Conservation (phyloP, 2,888 invertebrate species). For the Glaucopsyche alexis region DNA sequence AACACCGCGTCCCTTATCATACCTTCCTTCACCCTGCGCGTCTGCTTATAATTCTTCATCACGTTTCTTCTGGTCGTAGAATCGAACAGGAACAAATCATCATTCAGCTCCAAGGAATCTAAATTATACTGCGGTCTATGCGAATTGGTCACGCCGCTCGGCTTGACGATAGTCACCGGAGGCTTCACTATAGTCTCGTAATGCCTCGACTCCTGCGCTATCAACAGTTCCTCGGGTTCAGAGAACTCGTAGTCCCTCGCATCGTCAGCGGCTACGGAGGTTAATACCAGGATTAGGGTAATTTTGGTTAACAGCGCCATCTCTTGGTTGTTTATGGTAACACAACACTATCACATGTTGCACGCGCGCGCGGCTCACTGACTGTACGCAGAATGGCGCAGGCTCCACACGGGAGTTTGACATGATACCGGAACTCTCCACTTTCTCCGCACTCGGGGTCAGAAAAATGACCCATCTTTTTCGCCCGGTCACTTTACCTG, state of each 20-base stretch:
- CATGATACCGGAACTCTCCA: constrained; percentile 71
- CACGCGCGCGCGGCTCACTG: constrained; percentile 60
- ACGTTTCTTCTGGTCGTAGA: constrained; percentile 50
- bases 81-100: constrained; percentile 53
- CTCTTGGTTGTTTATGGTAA: constrained; percentile 30
- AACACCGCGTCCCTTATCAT: constrained; percentile 76
- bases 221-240: constrained; percentile 67
- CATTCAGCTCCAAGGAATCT: constrained; percentile 62
- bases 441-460: constrained; percentile 63
- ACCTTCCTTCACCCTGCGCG: constrained; percentile 62
- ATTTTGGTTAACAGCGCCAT: constrained; percentile 41
- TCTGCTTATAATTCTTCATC: constrained; percentile 57
- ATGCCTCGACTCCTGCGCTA: constrained; percentile 69
- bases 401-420: constrained; percentile 64
- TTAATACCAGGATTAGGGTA: constrained; percentile 46
- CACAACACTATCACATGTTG: constrained; percentile 27
- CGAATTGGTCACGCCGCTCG: constrained; percentile 65
- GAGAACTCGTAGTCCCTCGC: constrained; percentile 58
- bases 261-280: constrained; percentile 50
- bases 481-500: constrained; percentile 48
- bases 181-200: constrained; percentile 65
- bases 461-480: constrained; percentile 47
- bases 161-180: constrained; percentile 58
- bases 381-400: constrained; percentile 61
- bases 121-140: constrained; percentile 71